A percentile compares a stretch with the other conserved stretches of the same genome.
These are phyloP conservation scores for Aproaerema taeniolella DNA, from an alignment of 2,888 invertebrate species.

Conservation along the genomic window DNA sequence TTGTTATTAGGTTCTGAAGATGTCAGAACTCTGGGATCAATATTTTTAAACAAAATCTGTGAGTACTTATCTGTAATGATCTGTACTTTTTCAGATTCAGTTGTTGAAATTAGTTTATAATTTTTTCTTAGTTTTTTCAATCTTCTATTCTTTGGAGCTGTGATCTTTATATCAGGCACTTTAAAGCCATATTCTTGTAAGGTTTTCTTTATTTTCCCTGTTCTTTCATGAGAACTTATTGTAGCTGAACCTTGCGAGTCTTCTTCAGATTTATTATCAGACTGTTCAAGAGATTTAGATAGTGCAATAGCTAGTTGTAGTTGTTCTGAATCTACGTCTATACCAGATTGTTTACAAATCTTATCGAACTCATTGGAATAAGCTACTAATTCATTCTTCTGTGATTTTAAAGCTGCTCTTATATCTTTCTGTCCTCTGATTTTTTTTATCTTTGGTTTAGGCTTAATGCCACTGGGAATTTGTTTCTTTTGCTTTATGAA, in stretches of 20 bases:
- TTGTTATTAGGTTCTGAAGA: not conserved
- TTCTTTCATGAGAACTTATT: slow-evolving; percentile 41
- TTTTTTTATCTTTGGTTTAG: slow-evolving; percentile 36
- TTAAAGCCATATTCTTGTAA: slow-evolving; percentile 80
- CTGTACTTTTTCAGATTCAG: slow-evolving; percentile 45
- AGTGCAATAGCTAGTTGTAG: slow-evolving; percentile 82
- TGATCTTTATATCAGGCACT: slow-evolving; percentile 47
- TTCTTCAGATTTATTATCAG: slow-evolving; percentile 17
- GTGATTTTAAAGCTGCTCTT: slow-evolving; percentile 44
- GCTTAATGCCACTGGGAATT: slow-evolving; percentile 25
- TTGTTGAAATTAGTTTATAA: slow-evolving; percentile 43
- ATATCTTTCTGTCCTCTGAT: slow-evolving; percentile 60
- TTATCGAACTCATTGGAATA: slow-evolving; percentile 60
- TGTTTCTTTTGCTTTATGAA: slow-evolving; percentile 38
- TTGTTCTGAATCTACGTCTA: slow-evolving; percentile 80
- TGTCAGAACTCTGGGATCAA: too few species aligned
- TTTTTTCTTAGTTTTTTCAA: slow-evolving; percentile 35
- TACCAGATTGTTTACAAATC: slow-evolving; percentile 56
- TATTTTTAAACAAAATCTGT: slow-evolving; percentile 44
- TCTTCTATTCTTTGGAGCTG: slow-evolving; percentile 29
- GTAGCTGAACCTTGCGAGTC: slow-evolving; percentile 20
- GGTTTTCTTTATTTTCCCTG: slow-evolving; percentile 63
- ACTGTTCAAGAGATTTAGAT: slow-evolving; percentile 73
- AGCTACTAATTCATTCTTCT: slow-evolving; percentile 51
- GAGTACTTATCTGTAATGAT: slow-evolving; percentile 50